Percentiles rank a stretch among this genome's conserved stretches.
Conservation (phyloP, 2,888 invertebrate genomes). For the Venusia cambrica region DNA sequence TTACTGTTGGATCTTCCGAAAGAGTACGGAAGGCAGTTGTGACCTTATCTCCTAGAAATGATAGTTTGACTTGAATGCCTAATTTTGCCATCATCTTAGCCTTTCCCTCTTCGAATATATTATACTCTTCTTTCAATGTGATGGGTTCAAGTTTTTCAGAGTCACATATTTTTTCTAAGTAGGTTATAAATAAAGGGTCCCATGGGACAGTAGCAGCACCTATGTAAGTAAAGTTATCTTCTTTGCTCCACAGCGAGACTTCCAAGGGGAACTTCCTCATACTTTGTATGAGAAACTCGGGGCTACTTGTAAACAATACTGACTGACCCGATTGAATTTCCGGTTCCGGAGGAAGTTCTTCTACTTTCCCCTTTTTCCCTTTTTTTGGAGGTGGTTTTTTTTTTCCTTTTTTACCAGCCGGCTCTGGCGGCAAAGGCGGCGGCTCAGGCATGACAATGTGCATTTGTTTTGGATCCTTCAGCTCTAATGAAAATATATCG, state of each 20-base stretch:
- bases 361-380: slow-evolving; percentile 52
- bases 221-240: slow-evolving; percentile 59
- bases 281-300: slow-evolving; percentile 60
- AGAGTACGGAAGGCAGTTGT: slow-evolving; percentile 65
- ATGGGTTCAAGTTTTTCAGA: slow-evolving; percentile 46
- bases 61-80: slow-evolving; percentile 61
- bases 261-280: slow-evolving; percentile 62
- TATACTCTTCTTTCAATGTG: slow-evolving; percentile 61
- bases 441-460: slow-evolving; percentile 70
- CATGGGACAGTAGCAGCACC: slow-evolving; percentile 57
- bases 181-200: slow-evolving; percentile 57
- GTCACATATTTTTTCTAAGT: slow-evolving; percentile 50
- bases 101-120: slow-evolving; percentile 68
- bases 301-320: slow-evolving; percentile 62
- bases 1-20: slow-evolving; percentile 61
- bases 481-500: slow-evolving; percentile 66
- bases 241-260: slow-evolving; percentile 68
- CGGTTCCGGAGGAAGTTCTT: slow-evolving; percentile 59
- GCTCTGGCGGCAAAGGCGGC: slow-evolving; percentile 62
- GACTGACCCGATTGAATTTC: slow-evolving; percentile 70
- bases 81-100: slow-evolving; percentile 65
- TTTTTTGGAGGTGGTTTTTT: slow-evolving; percentile 51
- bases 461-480: slow-evolving; percentile 72
- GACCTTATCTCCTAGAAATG: slow-evolving; percentile 58
- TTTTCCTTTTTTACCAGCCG: slow-evolving; percentile 53